Evolutionary conservation across 1,140 invertebrate genomes (phyloP), one percentile per base, ranked within the genome.

Genomic region (Drosophila bocki): DNA sequence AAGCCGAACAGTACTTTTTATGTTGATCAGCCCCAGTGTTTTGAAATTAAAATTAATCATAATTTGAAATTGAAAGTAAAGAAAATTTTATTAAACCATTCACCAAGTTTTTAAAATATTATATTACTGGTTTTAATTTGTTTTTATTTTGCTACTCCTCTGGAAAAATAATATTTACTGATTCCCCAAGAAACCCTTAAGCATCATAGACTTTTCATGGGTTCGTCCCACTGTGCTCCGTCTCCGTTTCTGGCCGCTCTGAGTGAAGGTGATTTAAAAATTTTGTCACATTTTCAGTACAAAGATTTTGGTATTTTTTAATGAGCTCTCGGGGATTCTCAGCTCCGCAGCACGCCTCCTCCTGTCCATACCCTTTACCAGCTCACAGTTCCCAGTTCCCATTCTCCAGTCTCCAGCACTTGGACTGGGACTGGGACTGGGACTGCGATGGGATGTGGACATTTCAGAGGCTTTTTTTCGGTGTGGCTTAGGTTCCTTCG

Each of bases 251-350:
- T 58, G 63, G 64, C 45, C 59, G 60, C 62, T 42, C 82, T 86
- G 85, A 90, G 85, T 85, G 86, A 91, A 91, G 90, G 91, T 92
- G 84, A 92, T 92, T 92, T 92, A 86, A 92, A 92, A 92, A 92
- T 92, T 92, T 92, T 92, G 91, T 92, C 91, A 92, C 91, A 92
- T 92, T 92, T 91, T 92, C 91, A 81, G 85, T 81, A 91, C 88
- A 82, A 90, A 88, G 91, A 92, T 92, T 92, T 92, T 92, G 91
- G 91, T 91, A 92, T 92, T 92, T 92, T 92, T 92, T 91, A 91
- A 91, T 91, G 86, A 91, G 86, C 86, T 91, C 86, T 91, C 82
- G 87, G 78, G 86, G 82, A 90, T 91, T 90, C 85, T 85, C 77
- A 60, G 26, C 65, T 42, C 58, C 58, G 62, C 78, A 50, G 78